Conservation (phyloP, 2,113 vertebrate genomes). For the Passerina amoena region DNA sequence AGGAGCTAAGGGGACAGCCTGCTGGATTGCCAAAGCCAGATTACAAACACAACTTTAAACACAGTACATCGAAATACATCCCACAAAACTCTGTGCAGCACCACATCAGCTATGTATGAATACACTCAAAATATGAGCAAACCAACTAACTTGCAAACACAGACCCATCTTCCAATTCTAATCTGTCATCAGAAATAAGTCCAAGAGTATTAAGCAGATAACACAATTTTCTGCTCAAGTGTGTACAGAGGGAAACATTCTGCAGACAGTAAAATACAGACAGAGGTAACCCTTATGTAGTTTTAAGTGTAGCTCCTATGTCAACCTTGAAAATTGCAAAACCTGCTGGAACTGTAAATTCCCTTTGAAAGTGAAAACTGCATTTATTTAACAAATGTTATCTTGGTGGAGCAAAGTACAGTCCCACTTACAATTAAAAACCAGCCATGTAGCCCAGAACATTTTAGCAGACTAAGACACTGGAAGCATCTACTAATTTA, state of each 20-base stretch:
- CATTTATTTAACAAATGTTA: neutral
- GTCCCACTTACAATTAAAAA: neutral
- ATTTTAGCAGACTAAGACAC: neutral
- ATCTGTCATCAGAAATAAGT: neutral
- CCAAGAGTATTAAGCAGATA: neutral
- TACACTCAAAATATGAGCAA: neutral
- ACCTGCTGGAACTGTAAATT: neutral
- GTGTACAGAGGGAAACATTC: neutral
- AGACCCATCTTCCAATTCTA: neutral
- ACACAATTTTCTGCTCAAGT: neutral
- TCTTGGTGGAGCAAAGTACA: neutral
- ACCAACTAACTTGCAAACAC: neutral
- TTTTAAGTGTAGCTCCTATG: neutral
- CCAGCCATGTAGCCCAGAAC: neutral
- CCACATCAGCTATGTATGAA: neutral
- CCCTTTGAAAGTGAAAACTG: neutral
- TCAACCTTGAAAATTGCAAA: neutral
- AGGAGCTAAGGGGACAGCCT: neutral
- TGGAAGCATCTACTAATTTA: neutral
- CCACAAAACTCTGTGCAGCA: neutral
- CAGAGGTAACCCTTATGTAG: rapidly evolving
- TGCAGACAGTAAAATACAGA: neutral
- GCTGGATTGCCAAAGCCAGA: neutral
- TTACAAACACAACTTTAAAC: neutral
- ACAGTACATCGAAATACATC: neutral